Percentiles rank a stretch among this genome's conserved stretches.
Conservation (phyloP, 92 coral and sea anemone genomes). For the Anthopleura xanthogrammica region DNA sequence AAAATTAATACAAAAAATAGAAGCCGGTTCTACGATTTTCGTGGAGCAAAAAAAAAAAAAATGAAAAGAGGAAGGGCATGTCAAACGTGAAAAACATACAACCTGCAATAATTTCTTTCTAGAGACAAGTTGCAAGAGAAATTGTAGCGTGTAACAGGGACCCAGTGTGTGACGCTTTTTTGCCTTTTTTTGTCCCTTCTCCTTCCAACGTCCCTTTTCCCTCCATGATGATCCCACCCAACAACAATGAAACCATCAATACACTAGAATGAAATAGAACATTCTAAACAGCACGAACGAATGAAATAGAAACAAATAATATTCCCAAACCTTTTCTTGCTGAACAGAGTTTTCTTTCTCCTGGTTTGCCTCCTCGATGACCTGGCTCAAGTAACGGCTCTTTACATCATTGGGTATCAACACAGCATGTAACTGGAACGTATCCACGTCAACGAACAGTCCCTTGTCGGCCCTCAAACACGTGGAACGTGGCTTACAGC, state of each 20-base stretch:
- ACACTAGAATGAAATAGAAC: background rate
- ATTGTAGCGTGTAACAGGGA: no score
- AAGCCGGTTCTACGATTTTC: no score
- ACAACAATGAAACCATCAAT: background rate
- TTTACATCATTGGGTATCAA: slow-evolving; percentile 68
- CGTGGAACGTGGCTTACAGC: slow-evolving; percentile 38
- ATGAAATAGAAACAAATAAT: background rate
- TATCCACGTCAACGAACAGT: slow-evolving; percentile 62
- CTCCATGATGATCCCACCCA: no score
- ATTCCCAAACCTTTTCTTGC: slow-evolving; percentile 59
- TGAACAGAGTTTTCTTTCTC: slow-evolving; percentile 67
- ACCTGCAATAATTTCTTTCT: no score
- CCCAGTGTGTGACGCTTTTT: no score
- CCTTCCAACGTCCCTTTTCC: no score
- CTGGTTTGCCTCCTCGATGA: slow-evolving; percentile 70
- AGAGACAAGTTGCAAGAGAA: no score
- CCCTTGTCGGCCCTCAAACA: slow-evolving; percentile 66
- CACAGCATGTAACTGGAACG: slow-evolving; percentile 73
- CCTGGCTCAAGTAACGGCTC: slow-evolving; percentile 71
- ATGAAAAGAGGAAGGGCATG: no score
- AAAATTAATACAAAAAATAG: no score
- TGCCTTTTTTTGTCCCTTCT: no score
- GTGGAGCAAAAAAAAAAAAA: no score
- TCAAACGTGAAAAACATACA: no score
- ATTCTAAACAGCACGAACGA: background rate